Conservation (phyloP, 2,888 invertebrate genomes). For the Platycheirus albimanus region DNA sequence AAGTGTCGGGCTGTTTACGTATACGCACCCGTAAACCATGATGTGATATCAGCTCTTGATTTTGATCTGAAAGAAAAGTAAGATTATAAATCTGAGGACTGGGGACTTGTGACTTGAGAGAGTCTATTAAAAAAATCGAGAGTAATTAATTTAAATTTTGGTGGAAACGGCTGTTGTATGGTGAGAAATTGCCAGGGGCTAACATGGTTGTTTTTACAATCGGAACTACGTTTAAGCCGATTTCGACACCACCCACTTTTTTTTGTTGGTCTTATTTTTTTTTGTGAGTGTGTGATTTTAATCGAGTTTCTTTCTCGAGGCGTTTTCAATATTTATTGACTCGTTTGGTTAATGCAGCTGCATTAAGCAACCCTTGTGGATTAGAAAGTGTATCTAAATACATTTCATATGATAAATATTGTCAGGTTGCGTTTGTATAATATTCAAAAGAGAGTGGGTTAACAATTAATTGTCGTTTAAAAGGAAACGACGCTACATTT, state of each 20-base stretch:
- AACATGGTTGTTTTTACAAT: conserved; percentile 14
- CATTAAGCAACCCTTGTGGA: conserved; percentile 52
- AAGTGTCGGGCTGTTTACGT: conserved; percentile 42
- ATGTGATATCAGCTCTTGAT: no score
- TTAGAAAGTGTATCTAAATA: conserved; percentile 50
- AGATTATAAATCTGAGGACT: conserved; percentile 48
- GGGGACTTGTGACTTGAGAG: no score
- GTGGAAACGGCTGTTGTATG: conserved; percentile 4
- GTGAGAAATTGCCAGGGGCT: conserved; percentile 48
- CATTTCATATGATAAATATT: conserved; percentile 11
- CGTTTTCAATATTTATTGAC: conserved; percentile 19
- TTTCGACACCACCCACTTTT: conserved; percentile 65
- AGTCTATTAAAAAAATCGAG: conserved; percentile 18
- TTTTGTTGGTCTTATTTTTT: not conserved
- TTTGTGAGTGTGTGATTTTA: no score
- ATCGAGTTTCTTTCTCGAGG: conserved; percentile 39
- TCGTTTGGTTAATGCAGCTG: conserved; percentile 38
- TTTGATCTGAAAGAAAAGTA: conserved; percentile 25
- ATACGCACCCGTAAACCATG: no score
- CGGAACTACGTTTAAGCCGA: conserved; percentile 10
- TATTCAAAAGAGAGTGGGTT: not conserved
- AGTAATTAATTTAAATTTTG: conserved; percentile 62
- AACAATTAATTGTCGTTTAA: not conserved
- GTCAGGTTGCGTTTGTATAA: not conserved
- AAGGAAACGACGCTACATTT: no score